phyloP scores from a whole-genome alignment of 2,888 invertebrate species.

The Patella caerulea region DNA sequence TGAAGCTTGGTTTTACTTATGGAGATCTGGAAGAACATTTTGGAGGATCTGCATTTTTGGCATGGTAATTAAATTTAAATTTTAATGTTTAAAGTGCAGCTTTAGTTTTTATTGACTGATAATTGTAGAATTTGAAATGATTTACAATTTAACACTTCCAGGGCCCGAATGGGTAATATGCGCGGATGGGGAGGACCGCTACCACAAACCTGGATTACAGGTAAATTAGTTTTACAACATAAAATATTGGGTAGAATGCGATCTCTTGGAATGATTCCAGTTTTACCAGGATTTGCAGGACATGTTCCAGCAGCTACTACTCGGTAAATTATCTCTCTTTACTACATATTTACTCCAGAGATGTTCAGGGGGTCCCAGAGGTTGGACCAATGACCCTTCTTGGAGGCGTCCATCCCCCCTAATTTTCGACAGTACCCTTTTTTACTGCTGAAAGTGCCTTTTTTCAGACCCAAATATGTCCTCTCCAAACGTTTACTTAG shows the following conservation, averaged over 20 bases:
- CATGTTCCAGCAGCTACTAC: conserved; percentile 85
- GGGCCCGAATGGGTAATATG: conserved; percentile 95
- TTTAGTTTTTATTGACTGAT: too few relatives aligned
- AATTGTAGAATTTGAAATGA: too few relatives aligned
- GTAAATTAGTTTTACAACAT: conserved; percentile 81
- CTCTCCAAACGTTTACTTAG: too few relatives aligned
- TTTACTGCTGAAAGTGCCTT: too few relatives aligned
- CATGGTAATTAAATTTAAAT: conserved; percentile 78
- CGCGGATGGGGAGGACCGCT: conserved; percentile 91
- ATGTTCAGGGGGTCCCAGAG: too few relatives aligned
- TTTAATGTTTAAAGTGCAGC: too few relatives aligned
- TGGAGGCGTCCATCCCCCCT: too few relatives aligned
- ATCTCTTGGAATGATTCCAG: conserved; percentile 83
- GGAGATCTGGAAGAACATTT: conserved; percentile 86
- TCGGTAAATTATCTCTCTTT: conserved; percentile 49
- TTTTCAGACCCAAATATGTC: too few relatives aligned
- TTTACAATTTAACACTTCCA: conserved; percentile 59
- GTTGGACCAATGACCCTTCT: too few relatives aligned
- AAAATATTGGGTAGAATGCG: conserved; percentile 83
- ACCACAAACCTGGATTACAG: conserved; percentile 79
- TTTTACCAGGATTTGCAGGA: conserved; percentile 89
- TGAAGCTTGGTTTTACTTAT: conserved; percentile 80
- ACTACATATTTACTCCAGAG: too few relatives aligned
- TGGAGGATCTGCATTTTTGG: conserved; percentile 92
- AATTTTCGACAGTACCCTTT: too few relatives aligned